A percentile compares a stretch with the other conserved stretches of the same genome.
These are phyloP conservation scores for Epinephelus awoara DNA, from an alignment of 2,797 vertebrate species.

Conservation along the genomic window DNA sequence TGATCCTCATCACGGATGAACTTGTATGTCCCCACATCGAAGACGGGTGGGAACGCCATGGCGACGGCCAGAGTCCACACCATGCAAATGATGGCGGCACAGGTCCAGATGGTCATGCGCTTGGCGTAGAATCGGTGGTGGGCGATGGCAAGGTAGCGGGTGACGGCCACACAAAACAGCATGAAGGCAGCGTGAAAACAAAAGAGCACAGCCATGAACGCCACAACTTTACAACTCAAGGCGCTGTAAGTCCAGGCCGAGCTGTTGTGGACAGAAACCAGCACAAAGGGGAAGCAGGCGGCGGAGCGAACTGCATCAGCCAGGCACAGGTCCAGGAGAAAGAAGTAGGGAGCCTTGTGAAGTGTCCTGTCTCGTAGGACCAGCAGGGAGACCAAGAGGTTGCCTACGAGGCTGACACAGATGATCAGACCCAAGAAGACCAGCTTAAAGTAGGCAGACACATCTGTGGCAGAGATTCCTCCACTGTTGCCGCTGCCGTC, in stretches of 20 bases:
- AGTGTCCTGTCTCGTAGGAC: constrained; percentile 91
- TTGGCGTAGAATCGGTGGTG: constrained; percentile 94
- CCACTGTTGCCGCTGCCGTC: constrained; percentile 66
- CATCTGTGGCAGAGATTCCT: constrained; percentile 82
- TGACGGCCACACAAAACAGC: constrained; percentile 93
- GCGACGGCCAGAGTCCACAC: constrained; percentile 93
- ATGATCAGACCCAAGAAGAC: constrained; percentile 92
- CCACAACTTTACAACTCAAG: constrained; percentile 93
- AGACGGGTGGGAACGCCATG: constrained; percentile 93
- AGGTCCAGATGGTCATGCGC: constrained; percentile 95
- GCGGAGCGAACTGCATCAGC: constrained; percentile 92
- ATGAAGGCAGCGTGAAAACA: constrained; percentile 94
- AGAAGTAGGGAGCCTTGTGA: constrained; percentile 93
- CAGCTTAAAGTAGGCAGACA: constrained; percentile 91
- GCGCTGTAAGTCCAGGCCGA: constrained; percentile 93
- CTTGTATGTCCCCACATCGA: constrained; percentile 93
- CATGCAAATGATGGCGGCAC: constrained; percentile 92
- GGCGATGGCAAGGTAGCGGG: constrained; percentile 93
- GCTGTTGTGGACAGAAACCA: constrained; percentile 91
- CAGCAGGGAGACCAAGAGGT: constrained; percentile 90
- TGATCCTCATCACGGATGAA: constrained; percentile 93
- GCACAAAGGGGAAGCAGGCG: constrained; percentile 92
- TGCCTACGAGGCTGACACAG: constrained; percentile 91
- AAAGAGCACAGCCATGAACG: constrained; percentile 93
- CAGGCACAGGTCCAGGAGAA: constrained; percentile 93